Evolutionary conservation across 2,888 invertebrate species (phyloP).

Genomic region (Tricholauxania praeusta): DNA sequence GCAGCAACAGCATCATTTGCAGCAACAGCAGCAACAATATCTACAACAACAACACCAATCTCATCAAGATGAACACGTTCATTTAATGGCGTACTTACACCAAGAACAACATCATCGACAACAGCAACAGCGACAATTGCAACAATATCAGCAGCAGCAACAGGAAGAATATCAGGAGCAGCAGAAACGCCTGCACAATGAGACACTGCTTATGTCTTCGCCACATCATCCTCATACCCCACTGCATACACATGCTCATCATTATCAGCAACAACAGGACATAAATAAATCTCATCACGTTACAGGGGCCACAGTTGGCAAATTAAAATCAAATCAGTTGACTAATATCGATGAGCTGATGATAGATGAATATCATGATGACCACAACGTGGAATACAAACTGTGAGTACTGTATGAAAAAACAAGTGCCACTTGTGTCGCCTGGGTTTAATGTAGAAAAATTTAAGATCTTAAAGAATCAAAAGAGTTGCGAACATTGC

Average conservation of each 20-base stretch:
- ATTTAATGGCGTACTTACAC: slow-evolving; percentile 47
- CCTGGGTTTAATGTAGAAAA: too few species aligned
- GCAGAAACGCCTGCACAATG: slow-evolving; percentile 23
- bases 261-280: slow-evolving; percentile 48
- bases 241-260: slow-evolving; percentile 5
- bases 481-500: too few species aligned
- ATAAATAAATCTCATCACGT: slow-evolving; percentile 48
- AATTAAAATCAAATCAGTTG: slow-evolving; percentile 48
- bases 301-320: slow-evolving; percentile 47
- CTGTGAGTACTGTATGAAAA: slow-evolving; percentile 60
- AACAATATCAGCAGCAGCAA: slow-evolving; percentile 37
- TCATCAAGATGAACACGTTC: slow-evolving; percentile 12
- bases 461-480: too few species aligned
- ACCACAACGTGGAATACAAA: slow-evolving; percentile 60
- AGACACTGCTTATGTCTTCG: slow-evolving; percentile 10
- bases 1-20: slow-evolving; percentile 29
- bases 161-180: slow-evolving; percentile 35
- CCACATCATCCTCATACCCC: background rate
- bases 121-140: slow-evolving; percentile 42
- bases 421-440: background rate
- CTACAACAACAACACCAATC: slow-evolving; percentile 6
- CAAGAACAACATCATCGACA: slow-evolving; percentile 42
- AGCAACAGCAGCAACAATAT: background rate
- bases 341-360: slow-evolving; percentile 58
- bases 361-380: slow-evolving; percentile 64